These are phyloP conservation scores for Cheumatopsyche charites DNA, from an alignment of 1,140 invertebrate genomes.

Conservation along the genomic window DNA sequence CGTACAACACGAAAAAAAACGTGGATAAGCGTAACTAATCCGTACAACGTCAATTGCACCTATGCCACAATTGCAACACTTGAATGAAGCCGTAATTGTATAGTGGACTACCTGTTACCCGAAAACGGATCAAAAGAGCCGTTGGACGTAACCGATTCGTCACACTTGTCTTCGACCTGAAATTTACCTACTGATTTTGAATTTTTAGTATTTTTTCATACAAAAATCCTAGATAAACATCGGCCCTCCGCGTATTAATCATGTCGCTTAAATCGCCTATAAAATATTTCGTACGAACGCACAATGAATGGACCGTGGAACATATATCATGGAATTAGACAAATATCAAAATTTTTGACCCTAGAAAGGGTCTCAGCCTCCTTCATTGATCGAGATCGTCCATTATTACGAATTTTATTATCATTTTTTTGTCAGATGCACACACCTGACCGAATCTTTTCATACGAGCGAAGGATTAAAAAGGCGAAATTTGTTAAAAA, in stretches of 20 bases:
- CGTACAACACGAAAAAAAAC: background rate
- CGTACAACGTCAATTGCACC: background rate
- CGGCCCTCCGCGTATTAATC: conserved; percentile 8
- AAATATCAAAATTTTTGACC: conserved; percentile 34
- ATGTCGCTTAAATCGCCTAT: conserved; percentile 13
- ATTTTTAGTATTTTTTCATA: conserved; percentile 18
- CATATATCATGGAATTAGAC: conserved; percentile 34
- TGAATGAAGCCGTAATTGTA: conserved; percentile 2
- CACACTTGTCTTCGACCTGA: background rate
- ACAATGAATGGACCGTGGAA: background rate
- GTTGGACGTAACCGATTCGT: background rate
- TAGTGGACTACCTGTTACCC: background rate
- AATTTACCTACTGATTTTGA: background rate
- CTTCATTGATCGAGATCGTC: conserved; percentile 36
- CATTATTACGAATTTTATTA: no score
- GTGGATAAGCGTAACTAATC: conserved; percentile 10
- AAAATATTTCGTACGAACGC: conserved; percentile 9
- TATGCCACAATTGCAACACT: background rate
- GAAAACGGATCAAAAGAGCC: background rate
- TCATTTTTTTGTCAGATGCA: background rate
- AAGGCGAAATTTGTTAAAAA: conserved; percentile 42
- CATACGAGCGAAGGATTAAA: conserved; percentile 27
- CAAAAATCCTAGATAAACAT: background rate
- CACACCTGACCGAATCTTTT: conserved; percentile 41
- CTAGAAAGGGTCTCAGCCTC: conserved; percentile 3